Evolutionary conservation across 2,113 vertebrate genomes (phyloP).

Genomic region (Hyaena hyaena): DNA sequence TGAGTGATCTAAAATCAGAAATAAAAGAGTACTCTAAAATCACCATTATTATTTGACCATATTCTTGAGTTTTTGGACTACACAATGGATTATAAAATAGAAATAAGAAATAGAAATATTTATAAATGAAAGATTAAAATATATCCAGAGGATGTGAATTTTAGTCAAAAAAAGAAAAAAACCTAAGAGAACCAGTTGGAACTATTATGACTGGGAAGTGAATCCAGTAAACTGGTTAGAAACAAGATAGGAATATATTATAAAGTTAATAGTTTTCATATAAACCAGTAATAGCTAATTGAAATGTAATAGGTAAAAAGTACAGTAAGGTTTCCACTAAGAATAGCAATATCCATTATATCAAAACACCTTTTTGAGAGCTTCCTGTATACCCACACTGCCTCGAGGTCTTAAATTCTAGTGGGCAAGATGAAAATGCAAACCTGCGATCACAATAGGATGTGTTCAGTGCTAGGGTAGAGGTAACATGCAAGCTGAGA

Average conservation of each 20-base stretch:
- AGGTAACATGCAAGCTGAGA: not conserved
- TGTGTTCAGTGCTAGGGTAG: not conserved
- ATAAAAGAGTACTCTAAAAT: not conserved
- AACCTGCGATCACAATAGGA: not conserved
- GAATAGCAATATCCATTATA: not conserved
- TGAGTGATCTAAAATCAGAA: constrained; percentile 30
- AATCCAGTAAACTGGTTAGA: not conserved
- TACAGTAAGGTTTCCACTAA: not conserved
- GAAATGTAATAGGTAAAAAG: not conserved
- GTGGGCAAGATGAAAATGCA: not conserved
- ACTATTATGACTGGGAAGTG: not conserved
- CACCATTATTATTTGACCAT: not conserved
- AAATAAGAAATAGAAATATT: not conserved
- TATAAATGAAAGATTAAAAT: not conserved
- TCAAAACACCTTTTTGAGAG: not conserved
- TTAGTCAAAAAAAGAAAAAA: not conserved
- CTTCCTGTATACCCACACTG: not conserved
- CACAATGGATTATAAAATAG: not conserved
- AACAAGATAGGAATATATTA: not conserved
- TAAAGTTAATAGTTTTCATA: not conserved
- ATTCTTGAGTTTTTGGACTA: not conserved
- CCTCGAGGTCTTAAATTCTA: not conserved
- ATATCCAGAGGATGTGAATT: not conserved
- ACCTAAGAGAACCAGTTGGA: not conserved
- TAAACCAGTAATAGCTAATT: not conserved